Base-by-base conservation (phyloP, 2,797 vertebrate species). In the Crenuchus spilurus region DNA sequence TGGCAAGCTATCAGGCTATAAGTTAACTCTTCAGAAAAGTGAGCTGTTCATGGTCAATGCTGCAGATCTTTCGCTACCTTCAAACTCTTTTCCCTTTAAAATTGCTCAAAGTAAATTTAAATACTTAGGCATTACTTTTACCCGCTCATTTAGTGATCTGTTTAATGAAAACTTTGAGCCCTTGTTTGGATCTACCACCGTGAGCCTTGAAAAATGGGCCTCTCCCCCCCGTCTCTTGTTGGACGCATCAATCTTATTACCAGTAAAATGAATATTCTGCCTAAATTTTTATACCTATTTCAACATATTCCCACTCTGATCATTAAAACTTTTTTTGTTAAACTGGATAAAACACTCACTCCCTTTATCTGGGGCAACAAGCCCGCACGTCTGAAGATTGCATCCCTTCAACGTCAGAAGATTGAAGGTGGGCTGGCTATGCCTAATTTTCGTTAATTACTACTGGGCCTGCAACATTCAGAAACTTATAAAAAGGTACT, bases 261-360 rank as follows among this genome's bases (percentile, higher is more conserved):
- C n/a, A n/a, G n/a, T 24, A 66, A 74, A 74, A 67, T 74, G 39
- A 72, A 65, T 41, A 28, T 58, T 11, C 16, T 71, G 4, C 51
- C 69, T 4, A 66, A 52, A 48, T 76, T 41, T 48, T 22, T 65
- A 11, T 54, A 72, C 33, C 31, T 72, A 8, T 67, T 72, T 26
- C 70, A 72, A 51, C n/a, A n/a, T n/a, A n/a, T n/a, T n/a, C n/a
- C n/a, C n/a, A n/a, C n/a, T n/a, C n/a, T n/a, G n/a, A n/a, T n/a
- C n/a, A n/a, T n/a, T n/a, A n/a, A n/a, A n/a, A n/a, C n/a, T n/a
- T 77, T 72, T 54, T 72, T 72, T 4, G 16, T 3, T 39, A 11
- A 46, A 2, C 10, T 71, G 2, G 24, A 71, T 24, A 33, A 16
- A 2, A 35, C 49, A 2, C 6, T 77, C 1, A 8, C 2, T 11